phyloP scores from a whole-genome alignment of 2,888 invertebrate species.

The Bellardia pandia region DNA sequence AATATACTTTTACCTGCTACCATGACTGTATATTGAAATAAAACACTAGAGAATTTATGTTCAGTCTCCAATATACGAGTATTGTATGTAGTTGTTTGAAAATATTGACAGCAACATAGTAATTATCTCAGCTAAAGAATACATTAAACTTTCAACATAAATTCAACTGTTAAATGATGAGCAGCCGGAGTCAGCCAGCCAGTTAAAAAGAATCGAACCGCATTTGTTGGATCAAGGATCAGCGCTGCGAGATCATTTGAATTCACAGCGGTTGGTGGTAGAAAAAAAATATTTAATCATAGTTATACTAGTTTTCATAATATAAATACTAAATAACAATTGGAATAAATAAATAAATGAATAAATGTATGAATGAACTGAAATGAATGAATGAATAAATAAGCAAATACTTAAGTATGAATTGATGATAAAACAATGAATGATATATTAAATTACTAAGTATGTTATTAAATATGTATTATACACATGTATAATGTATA shows the following conservation, averaged over 20 bases:
- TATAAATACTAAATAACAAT: conserved; percentile 58
- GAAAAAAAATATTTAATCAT: conserved; percentile 50
- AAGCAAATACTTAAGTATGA: conserved; percentile 20
- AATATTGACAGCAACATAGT: conserved; percentile 64
- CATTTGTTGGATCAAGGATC: conserved; percentile 56
- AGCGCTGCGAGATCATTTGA: conserved; percentile 38
- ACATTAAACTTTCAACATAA: conserved; percentile 66
- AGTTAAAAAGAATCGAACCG: conserved; percentile 19
- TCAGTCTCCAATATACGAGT: conserved; percentile 20
- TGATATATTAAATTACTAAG: conserved; percentile 10
- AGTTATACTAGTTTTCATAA: conserved; percentile 53
- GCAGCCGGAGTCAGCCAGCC: background rate
- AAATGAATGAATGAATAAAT: conserved; percentile 13
- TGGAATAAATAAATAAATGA: conserved; percentile 12
- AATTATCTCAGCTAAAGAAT: conserved; percentile 67
- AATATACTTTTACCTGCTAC: background rate
- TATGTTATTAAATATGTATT: background rate
- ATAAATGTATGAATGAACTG: conserved; percentile 8
- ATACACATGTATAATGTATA: background rate
- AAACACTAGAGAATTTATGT: background rate
- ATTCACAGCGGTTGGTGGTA: conserved; percentile 63
- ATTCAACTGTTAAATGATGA: conserved; percentile 57
- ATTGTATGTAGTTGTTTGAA: conserved; percentile 39
- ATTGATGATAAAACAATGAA: conserved; percentile 46
- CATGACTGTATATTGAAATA: conserved; percentile 4